Conservation (phyloP, 2,888 invertebrate genomes). For the Exocentrus adspersus region DNA sequence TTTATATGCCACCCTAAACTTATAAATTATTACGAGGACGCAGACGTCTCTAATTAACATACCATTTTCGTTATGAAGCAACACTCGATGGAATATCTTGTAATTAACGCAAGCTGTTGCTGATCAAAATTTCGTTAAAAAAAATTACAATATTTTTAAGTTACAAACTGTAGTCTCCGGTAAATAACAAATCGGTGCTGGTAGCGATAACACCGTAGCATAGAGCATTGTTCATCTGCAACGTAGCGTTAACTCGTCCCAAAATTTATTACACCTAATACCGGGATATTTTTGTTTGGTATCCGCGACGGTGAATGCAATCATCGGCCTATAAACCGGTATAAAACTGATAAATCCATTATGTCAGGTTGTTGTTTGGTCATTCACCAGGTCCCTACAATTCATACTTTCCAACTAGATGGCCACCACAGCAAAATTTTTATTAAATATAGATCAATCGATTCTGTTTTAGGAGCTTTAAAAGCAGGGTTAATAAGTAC, state of each 20-base stretch:
- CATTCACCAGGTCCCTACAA: too few relatives aligned
- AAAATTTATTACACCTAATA: slow-evolving; percentile 11
- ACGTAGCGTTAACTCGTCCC: background rate
- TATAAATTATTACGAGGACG: slow-evolving; percentile 20
- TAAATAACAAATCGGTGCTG: background rate
- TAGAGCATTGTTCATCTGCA: background rate
- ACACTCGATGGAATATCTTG: background rate
- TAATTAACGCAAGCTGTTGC: background rate
- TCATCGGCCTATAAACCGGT: slow-evolving; percentile 9
- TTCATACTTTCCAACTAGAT: too few relatives aligned
- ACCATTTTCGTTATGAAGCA: slow-evolving; percentile 1
- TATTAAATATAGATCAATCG: too few relatives aligned
- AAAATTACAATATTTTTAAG: too few relatives aligned
- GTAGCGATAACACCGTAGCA: too few relatives aligned
- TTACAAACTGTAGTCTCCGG: too few relatives aligned
- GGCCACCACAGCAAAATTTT: too few relatives aligned
- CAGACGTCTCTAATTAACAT: slow-evolving; percentile 17
- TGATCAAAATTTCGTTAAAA: too few relatives aligned
- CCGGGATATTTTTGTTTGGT: slow-evolving; percentile 15
- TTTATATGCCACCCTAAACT: slow-evolving; percentile 31
- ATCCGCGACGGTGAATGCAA: background rate
- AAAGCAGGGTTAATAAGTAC: too few relatives aligned
- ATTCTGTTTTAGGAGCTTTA: too few relatives aligned
- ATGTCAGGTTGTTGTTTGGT: too few relatives aligned
- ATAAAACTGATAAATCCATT: slow-evolving; percentile 7